Evolutionary conservation across 1,140 invertebrate genomes (phyloP), one percentile per base, ranked within the genome.

Genomic region (Orchestia grillus): DNA sequence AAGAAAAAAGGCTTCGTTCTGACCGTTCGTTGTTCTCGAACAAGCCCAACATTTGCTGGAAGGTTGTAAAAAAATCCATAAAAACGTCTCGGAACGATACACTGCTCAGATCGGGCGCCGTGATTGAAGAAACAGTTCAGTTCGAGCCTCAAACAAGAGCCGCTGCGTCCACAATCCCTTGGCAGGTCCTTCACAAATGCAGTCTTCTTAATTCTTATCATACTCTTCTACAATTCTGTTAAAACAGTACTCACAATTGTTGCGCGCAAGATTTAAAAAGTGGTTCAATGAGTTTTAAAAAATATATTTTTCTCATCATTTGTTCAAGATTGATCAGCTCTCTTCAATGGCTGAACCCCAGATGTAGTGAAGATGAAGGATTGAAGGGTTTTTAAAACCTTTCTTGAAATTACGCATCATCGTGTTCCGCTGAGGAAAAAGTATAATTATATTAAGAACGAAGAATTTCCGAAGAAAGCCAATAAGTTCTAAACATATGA

Each of bases 31-130:
- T 41, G n/a, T 90, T 44, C 88, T 42, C 36, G 43, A 41, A 90
- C n/a, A 42, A 42, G n/a, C 43, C 44, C 92, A 45, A 94, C 92
- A 45, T 94, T 94, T 94, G 92, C 92, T n/a, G 43, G 43, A 19
- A 45, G 92, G 44, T n/a, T 47, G 92, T 94, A 45, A 94, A 94
- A 44, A n/a, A 94, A 45, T 45, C 92, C 44, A 94, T 94, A 94
- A 94, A 94, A 94, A 94, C 36, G 43, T 94, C 92, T 94, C 43
- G 44, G 6, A 44, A 94, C 92, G 92, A 94, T 45, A 94, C 43
- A 94, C 92, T 45, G 92, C 36, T 40, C 92, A 40, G 6, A 94
- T 94, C 44, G 43, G 19, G 44, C 19, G 8, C 88, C 88, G 23
- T 91, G 88, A 91, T 91, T 91, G 44, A 91, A 91, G 88, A 91